phyloP scores from a whole-genome alignment of 2,113 vertebrate species.

The Dromas ardeola region DNA sequence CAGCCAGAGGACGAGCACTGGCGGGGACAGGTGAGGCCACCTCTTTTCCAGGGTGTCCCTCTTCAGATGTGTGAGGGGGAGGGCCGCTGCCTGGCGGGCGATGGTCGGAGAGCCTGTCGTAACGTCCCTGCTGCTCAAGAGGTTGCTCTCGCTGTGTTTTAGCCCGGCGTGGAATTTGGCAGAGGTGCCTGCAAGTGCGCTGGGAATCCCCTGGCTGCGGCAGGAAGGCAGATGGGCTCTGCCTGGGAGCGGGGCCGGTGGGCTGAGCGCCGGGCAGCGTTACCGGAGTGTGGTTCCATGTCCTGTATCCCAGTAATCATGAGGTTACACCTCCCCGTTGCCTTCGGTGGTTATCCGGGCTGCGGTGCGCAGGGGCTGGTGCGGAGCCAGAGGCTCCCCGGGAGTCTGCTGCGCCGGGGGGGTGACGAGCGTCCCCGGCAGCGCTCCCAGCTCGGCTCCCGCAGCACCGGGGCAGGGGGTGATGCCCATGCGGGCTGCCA shows the following conservation, averaged over 20 bases:
- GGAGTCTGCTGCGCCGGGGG: rapidly evolving
- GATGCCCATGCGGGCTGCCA: not conserved
- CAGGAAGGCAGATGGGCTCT: not conserved
- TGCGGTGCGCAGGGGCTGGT: not conserved
- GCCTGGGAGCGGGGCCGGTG: not conserved
- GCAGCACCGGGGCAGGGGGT: not conserved
- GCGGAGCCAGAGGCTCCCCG: not conserved
- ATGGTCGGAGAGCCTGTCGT: not conserved
- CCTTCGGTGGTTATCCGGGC: no score
- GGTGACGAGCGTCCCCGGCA: not conserved
- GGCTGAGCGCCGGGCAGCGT: not conserved
- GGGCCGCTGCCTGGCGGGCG: not conserved
- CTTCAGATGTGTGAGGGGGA: rapidly evolving
- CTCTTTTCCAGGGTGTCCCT: not conserved
- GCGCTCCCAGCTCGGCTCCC: not conserved
- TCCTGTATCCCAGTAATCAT: rapidly evolving
- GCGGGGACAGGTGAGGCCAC: rapidly evolving
- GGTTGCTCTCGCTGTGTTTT: not conserved
- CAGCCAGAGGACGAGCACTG: rapidly evolving
- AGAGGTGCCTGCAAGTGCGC: not conserved
- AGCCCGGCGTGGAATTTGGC: not conserved
- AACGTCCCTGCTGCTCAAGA: rapidly evolving
- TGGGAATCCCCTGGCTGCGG: not conserved
- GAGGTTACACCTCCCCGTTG: not conserved
- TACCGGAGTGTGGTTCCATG: not conserved